phyloP scores from a whole-genome alignment of 1,140 invertebrate genomes.

The Holcopasites calliopsidis region DNA sequence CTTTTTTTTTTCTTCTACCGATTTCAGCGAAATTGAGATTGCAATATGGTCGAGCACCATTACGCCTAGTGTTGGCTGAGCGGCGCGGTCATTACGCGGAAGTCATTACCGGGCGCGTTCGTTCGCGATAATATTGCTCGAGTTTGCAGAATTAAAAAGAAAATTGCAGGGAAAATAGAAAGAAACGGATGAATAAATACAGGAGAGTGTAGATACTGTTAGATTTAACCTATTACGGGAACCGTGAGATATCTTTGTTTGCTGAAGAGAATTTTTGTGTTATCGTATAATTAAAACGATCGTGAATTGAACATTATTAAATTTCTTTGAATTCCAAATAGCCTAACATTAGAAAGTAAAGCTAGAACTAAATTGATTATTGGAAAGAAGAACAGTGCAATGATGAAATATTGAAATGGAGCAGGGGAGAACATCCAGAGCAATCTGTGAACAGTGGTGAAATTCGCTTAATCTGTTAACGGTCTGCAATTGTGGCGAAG shows the following conservation, averaged over 20 bases:
- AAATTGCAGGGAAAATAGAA: neutral
- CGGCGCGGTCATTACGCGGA: constrained; percentile 41
- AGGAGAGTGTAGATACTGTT: neutral
- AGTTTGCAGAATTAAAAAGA: constrained; percentile 19
- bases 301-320: neutral
- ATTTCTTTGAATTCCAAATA: neutral
- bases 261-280: constrained; percentile 55
- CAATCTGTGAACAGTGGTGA: no score
- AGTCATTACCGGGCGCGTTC: constrained; percentile 48
- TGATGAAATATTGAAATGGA: neutral
- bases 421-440: neutral
- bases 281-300: constrained; percentile 34
- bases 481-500: no score
- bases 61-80: neutral
- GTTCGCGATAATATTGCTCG: constrained; percentile 43
- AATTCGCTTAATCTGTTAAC: neutral
- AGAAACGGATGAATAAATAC: neutral
- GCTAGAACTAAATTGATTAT: no score
- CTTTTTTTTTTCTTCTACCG: constrained; percentile 53
- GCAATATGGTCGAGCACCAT: constrained; percentile 53
- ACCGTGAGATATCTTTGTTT: constrained; percentile 2
- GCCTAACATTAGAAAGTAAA: no score
- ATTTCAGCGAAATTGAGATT: constrained; percentile 62
- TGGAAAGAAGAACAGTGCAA: no score
- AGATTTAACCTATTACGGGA: constrained; percentile 16